phyloP scores from a whole-genome alignment of 2,888 invertebrate genomes.

The Latrodectus elegans region DNA sequence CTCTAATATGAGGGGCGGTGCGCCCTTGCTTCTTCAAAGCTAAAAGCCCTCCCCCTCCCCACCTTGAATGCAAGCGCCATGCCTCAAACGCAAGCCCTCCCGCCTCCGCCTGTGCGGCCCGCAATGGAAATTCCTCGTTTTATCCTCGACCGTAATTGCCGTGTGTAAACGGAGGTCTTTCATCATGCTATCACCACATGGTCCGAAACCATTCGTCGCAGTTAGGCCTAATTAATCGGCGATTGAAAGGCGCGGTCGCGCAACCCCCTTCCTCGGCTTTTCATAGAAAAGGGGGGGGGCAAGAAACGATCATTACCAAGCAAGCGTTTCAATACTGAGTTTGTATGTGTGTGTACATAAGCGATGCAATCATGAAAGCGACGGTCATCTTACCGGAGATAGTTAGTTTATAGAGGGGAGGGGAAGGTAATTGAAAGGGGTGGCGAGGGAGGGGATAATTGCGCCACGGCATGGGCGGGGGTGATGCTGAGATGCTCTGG shows the following conservation, averaged over 20 bases:
- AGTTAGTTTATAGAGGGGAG: background rate
- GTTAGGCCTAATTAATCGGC: constrained; percentile 69
- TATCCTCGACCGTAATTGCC: constrained; percentile 57
- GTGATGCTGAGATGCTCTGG: constrained; percentile 7
- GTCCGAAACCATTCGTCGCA: constrained; percentile 39
- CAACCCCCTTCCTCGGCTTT: background rate
- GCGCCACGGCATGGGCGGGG: constrained; percentile 30
- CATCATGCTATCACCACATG: constrained; percentile 61
- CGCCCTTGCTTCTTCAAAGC: background rate
- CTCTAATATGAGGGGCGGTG: no score
- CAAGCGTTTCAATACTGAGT: background rate
- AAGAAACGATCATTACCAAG: background rate
- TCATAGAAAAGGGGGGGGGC: background rate
- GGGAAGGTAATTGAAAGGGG: constrained; percentile 49
- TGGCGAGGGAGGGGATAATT: constrained; percentile 8
- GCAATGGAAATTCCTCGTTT: constrained; percentile 46
- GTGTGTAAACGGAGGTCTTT: constrained; percentile 61
- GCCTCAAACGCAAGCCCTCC: constrained; percentile 38
- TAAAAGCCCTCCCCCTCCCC: background rate
- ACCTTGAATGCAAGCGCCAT: background rate
- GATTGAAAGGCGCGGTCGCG: constrained; percentile 48
- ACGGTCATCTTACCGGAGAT: constrained; percentile 47
- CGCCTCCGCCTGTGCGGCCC: background rate
- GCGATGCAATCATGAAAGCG: constrained; percentile 29
- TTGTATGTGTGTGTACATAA: background rate